A percentile compares a stretch with the other conserved stretches of the same genome.
Conservation (phyloP, 1,140 invertebrate genomes). For the Drosophila neocordata region DNA sequence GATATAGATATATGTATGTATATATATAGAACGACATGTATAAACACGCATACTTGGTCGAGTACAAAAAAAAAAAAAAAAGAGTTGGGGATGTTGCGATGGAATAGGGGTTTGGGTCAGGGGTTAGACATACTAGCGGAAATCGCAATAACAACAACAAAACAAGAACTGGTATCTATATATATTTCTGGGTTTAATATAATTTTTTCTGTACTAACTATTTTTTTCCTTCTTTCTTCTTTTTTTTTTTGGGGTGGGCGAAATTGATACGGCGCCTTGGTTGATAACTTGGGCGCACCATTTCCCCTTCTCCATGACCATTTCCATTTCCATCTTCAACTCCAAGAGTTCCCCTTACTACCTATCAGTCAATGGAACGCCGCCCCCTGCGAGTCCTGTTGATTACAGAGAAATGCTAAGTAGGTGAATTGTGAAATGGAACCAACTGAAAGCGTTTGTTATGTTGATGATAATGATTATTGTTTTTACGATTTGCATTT, state of each 20-base stretch:
- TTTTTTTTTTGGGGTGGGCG: constrained; percentile 20
- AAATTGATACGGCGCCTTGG: constrained; percentile 68
- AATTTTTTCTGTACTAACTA: constrained; percentile 49
- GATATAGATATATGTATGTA: constrained; percentile 22
- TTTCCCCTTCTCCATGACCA: background rate
- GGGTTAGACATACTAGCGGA: constrained; percentile 31
- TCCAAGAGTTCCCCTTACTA: background rate
- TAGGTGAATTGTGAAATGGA: constrained; percentile 26
- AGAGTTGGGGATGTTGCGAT: background rate
- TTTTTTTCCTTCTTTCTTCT: constrained; percentile 2
- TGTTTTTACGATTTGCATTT: constrained; percentile 66
- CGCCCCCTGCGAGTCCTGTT: constrained; percentile 17
- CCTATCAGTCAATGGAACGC: constrained; percentile 3
- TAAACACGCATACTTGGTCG: constrained; percentile 42
- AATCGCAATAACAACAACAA: constrained; percentile 31
- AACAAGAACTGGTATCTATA: too few relatives aligned
- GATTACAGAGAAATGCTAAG: constrained; percentile 27
- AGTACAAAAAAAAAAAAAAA: background rate
- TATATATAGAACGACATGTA: constrained; percentile 11
- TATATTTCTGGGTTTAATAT: constrained; percentile 33
- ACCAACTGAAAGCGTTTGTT: constrained; percentile 28
- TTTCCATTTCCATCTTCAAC: constrained; percentile 15
- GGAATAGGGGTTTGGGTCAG: background rate
- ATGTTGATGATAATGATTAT: constrained; percentile 65
- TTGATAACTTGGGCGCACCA: constrained; percentile 41